Base-by-base conservation (phyloP, 2,888 invertebrate genomes). In the Ornithoptera priamus region DNA sequence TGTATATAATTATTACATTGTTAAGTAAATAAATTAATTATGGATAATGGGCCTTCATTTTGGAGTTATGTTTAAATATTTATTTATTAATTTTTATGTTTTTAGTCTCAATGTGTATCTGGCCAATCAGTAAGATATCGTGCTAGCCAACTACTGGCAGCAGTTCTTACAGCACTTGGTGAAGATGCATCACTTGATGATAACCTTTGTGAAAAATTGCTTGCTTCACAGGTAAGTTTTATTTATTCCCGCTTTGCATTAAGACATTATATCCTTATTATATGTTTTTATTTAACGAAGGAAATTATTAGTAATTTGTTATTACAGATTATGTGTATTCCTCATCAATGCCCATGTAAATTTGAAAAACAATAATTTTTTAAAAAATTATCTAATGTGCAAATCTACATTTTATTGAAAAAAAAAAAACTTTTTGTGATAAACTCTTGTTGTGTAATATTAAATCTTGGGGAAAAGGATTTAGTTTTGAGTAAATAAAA, bases 131-230 rank as follows among this genome's bases (percentile, higher is more conserved):
- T 97, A 22, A 93, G 97, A 39, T 96, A 95, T 85, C 93, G 97
- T 62, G 93, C 96, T 0, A 97, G 97, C 80, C 95, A 96, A 83
- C 93, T 97, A 78, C 92, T 97, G 53, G 96, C 96, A 72, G 95
- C 95, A 78, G 93, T 97, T 62, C 88, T 98, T 7, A 93, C 94
- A 66, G 94, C 95, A 24, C 93, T 97, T 72, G 96, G 96, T 1
- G 95, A 95, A 30, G 94, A 96, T 77, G 97, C 96, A 0, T 94
- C 94, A 2, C 90, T 97, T 1, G 97, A 96, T 78, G 97, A 96
- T 85, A 93, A 94, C 36, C 89, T 97, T 6, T 97, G 96, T 81
- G 95, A 96, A 72, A 93, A 94, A 75, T 94, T 97, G 56, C 93
- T 95, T 68, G 90, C 93, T 36, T 94, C 94, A 65, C 96, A 97